Conservation (phyloP, 1,140 invertebrate genomes). For the Drosophila jambulina region DNA sequence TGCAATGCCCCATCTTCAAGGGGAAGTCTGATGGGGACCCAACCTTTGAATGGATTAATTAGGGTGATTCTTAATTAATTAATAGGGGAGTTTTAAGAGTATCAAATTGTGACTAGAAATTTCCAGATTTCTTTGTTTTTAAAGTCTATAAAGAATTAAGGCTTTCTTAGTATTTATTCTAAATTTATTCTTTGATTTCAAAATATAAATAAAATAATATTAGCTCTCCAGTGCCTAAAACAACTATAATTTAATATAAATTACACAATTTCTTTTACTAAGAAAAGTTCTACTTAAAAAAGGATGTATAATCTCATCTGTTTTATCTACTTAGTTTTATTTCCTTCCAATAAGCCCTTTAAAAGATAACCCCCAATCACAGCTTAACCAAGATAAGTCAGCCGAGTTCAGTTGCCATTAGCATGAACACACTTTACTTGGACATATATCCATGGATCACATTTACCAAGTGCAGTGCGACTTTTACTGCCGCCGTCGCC, state of each 20-base stretch:
- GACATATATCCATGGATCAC: constrained; percentile 24
- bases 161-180: not conserved
- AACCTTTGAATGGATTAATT: constrained; percentile 2
- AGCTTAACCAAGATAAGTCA: not conserved
- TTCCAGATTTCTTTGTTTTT: too few relatives aligned
- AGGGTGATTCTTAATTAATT: not conserved
- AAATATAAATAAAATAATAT: too few relatives aligned
- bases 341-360: not conserved
- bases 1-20: constrained; percentile 54
- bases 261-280: not conserved
- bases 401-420: constrained; percentile 5
- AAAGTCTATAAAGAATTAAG: not conserved
- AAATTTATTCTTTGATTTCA: too few relatives aligned
- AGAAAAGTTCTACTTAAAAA: not conserved
- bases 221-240: too few relatives aligned
- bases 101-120: not conserved
- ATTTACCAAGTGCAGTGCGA: constrained; percentile 25
- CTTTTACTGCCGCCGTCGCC: constrained; percentile 29
- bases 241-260: too few relatives aligned
- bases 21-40: not conserved
- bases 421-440: constrained; percentile 26
- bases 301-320: too few relatives aligned
- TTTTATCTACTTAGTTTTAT: not conserved
- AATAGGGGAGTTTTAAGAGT: too few relatives aligned
- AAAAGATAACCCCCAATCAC: not conserved